Base-by-base conservation (phyloP, 2,113 vertebrate species). In the Lophura nycthemera region DNA sequence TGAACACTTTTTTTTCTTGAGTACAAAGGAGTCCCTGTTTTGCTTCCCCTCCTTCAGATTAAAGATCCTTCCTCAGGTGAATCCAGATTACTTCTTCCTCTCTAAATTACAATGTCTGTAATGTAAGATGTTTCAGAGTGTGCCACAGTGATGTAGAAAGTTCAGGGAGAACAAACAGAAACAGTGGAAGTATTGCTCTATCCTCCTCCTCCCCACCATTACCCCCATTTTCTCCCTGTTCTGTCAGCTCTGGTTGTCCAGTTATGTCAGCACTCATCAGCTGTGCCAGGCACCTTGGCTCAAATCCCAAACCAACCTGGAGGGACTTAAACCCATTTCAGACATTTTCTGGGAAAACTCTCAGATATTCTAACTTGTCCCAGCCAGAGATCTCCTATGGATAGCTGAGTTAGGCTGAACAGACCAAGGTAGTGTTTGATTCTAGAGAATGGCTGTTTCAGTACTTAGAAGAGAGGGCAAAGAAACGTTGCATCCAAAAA, bases 61-160 rank as follows among this genome's bases (percentile, higher is more conserved):
- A 22, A 93, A 89, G 56, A 67, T 29, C 13, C 21, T 90, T 63
- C 13, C 89, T 93, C 83, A 86, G 47, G n/a, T 74, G 72, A 90
- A 86, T 71, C 22, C 3, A 5, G 18, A 10, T 54, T 77, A 38
- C 73, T 80, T 89, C 19, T 83, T 83, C 50, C 16, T 83, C 27
- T n/a, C 8, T 36, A 61, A 86, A 63, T 61, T 61, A n/a, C 22
- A 47, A 7, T 11, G 15, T 38, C 21, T 64, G 20, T 60, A 78
- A 74, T 13, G 15, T 57, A 75, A 57, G 8, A 48, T 36, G 17
- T 57, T 47, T 81, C 82, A 74, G 57, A 77, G 63, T 40, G 5
- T 65, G 45, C 30, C 38, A 78, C 27, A 83, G 30, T 38, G 65
- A 69, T 47, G 45, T n/a, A 78, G 69, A 87, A 89, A 64, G 32